Evolutionary conservation across 2,888 invertebrate species (phyloP).

Genomic region (Melanchra persicariae): DNA sequence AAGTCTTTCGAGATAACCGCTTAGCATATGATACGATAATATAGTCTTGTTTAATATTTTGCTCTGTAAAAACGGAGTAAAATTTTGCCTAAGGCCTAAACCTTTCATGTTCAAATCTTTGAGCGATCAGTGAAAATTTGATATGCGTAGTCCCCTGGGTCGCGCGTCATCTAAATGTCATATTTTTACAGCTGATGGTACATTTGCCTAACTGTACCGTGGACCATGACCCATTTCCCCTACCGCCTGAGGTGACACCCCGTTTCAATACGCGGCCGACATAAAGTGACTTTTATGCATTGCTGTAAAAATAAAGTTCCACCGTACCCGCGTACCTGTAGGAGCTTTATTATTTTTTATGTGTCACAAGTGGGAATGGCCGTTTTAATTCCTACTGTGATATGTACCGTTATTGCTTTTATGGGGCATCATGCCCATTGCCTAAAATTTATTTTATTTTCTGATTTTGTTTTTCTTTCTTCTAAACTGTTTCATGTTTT

Average conservation of each 20-base stretch:
- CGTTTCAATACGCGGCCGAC: conserved; percentile 75
- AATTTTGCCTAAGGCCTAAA: neutral
- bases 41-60: neutral
- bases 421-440: conserved; percentile 42
- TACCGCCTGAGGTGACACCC: conserved; percentile 75
- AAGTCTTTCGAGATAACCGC: conserved; percentile 9
- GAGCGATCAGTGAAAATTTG: neutral
- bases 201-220: conserved; percentile 72
- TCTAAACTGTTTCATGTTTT: conserved; percentile 27
- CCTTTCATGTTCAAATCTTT: neutral
- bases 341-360: conserved; percentile 69
- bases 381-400: conserved; percentile 58
- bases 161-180: conserved; percentile 27
- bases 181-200: conserved; percentile 53
- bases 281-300: conserved; percentile 75
- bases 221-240: conserved; percentile 85
- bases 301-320: conserved; percentile 75
- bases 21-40: conserved; percentile 7
- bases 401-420: conserved; percentile 59
- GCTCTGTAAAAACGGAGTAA: neutral
- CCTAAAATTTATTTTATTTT: conserved; percentile 32
- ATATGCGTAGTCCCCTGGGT: conserved; percentile 10
- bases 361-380: conserved; percentile 55
- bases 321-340: conserved; percentile 56
- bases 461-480: conserved; percentile 16